phyloP scores from a whole-genome alignment of 2,888 invertebrate species.

The Pyrgus malvae region DNA sequence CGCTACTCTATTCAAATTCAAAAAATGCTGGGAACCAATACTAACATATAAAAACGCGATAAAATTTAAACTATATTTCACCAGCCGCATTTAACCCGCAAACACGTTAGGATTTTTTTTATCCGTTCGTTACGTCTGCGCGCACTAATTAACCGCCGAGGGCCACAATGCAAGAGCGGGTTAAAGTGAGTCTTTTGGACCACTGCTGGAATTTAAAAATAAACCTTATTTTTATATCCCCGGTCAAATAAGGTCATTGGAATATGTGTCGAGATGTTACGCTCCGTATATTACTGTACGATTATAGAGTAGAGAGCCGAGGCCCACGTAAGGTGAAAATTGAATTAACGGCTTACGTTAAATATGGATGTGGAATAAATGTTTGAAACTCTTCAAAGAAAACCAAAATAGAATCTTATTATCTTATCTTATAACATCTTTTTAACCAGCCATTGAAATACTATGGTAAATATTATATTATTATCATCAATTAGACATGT shows the following conservation, averaged over 20 bases:
- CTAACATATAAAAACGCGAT: too few species aligned
- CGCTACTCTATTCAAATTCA: too few species aligned
- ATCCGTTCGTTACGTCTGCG: constrained; percentile 21
- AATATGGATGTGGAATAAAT: too few species aligned
- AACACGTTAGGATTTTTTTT: constrained; percentile 25
- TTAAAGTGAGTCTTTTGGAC: constrained; percentile 12
- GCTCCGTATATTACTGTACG: constrained; percentile 13
- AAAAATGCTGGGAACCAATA: too few species aligned
- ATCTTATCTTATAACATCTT: too few species aligned
- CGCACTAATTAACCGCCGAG: constrained; percentile 26
- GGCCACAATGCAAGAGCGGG: constrained; percentile 24
- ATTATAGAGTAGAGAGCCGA: background rate
- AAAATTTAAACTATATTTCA: too few species aligned
- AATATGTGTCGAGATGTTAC: constrained; percentile 24
- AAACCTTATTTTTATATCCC: constrained; percentile 25
- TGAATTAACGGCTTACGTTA: too few species aligned
- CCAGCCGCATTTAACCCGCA: constrained; percentile 15
- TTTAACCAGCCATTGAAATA: too few species aligned
- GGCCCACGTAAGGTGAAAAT: background rate
- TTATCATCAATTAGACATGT: too few species aligned
- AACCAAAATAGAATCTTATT: too few species aligned
- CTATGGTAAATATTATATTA: too few species aligned
- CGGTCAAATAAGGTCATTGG: constrained; percentile 26
- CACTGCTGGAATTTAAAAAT: constrained; percentile 24
- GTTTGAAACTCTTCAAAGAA: too few species aligned